Evolutionary conservation across 92 coral and sea anemone species (phyloP), one percentile per base, ranked within the genome.

Genomic region (Parazoanthus atlanticus): DNA sequence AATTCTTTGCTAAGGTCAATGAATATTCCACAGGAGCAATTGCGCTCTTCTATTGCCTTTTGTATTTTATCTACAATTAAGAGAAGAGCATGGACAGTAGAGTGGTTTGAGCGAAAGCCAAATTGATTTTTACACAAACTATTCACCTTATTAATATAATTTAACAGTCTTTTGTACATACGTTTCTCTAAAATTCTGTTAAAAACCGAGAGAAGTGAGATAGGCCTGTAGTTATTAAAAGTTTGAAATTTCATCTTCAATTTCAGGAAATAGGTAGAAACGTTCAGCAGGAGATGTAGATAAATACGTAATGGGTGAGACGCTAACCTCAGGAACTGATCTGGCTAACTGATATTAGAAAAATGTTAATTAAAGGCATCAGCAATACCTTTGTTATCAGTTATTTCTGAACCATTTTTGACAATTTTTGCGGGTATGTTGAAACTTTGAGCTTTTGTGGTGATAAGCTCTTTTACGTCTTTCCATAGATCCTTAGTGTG

Each of bases 291-390:
- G 64, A 28, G 85, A 85, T 15, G 84, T 76, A 58, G 73, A 31
- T 67, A 88, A 33, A 75, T 80, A 88, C 17, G 66, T 41, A 38
- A 41, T 43, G 36, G 91, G n/a, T n/a, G 93, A 82, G 16, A 82
- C 67, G 32, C 54, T 74, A 33, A 40, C 86, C 23, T 43, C 74
- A 23, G 91, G 88, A 49, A 91, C 85, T 67, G 90, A 73, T 16
- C 71, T 76, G n/a, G 91, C 91, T 70, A 85, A 33, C 40, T 88
- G 85, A 91, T 69, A 78, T 76, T 75, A 38, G 93, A 84, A 91
- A 88, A 69, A 75, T 89, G 40, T 79, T 69, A 43, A 73, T 91
- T 89, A 80, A 91, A 91, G 15, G 91, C 76, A 84, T 79, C 41
- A 29, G 94, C 92, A 66, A 89, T 92, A 40, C 52, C 11, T 80